These are phyloP conservation scores for Homarus gammarus DNA, from an alignment of 2,888 invertebrate genomes.

Conservation along the genomic window DNA sequence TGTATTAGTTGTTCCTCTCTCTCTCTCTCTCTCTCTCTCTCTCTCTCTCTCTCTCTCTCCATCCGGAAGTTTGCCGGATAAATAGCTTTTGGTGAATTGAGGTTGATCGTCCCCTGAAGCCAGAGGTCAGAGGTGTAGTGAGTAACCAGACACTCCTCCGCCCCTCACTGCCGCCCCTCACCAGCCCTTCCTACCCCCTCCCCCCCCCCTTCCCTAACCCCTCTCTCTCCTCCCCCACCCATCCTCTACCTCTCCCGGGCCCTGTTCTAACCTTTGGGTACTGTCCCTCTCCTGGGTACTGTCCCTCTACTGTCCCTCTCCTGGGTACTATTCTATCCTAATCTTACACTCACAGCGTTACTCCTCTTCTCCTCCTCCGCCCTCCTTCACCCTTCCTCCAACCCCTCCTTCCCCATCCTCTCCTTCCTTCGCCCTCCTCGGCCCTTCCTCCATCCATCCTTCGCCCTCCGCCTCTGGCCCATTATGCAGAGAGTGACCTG, in stretches of 20 bases:
- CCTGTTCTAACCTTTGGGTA: too few species aligned
- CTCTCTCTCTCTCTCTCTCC: slow-evolving; percentile 20
- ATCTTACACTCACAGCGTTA: too few species aligned
- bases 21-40: neutral
- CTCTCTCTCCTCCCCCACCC: neutral
- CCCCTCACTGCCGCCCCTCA: neutral
- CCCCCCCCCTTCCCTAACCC: neutral
- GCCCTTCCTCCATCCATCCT: neutral
- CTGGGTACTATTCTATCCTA: neutral
- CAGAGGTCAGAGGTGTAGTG: neutral
- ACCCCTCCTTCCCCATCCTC: neutral
- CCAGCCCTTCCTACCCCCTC: neutral
- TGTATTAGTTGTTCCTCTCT: neutral
- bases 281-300: too few species aligned
- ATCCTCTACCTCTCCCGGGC: too few species aligned
- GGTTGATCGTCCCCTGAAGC: neutral
- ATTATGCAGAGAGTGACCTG: too few species aligned
- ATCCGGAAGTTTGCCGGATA: neutral
- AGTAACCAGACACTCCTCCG: neutral
- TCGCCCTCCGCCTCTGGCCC: neutral
- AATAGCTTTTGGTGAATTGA: neutral
- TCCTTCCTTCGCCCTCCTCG: neutral
- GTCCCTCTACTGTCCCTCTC: too few species aligned
- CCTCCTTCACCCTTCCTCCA: too few species aligned
- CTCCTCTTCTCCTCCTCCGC: neutral